Percentiles rank a stretch among this genome's conserved stretches.
These are phyloP conservation scores for Calyptomena viridis DNA, from an alignment of 2,113 vertebrate genomes.

Conservation along the genomic window DNA sequence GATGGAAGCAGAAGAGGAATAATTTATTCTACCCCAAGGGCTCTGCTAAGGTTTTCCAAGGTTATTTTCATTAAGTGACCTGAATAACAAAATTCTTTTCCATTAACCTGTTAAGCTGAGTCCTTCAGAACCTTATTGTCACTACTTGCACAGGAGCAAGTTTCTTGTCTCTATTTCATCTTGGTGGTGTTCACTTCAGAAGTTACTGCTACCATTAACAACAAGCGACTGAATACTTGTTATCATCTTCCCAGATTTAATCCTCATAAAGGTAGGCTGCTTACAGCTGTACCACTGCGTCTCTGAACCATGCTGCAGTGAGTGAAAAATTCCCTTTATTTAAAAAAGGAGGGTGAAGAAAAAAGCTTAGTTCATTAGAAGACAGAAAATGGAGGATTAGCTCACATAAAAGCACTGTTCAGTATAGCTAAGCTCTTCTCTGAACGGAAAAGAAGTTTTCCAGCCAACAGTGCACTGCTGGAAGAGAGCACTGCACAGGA, in stretches of 20 bases:
- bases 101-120: slow-evolving; percentile 54
- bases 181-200: background rate
- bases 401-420: background rate
- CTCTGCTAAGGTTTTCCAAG: slow-evolving; percentile 48
- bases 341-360: background rate
- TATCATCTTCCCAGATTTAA: background rate
- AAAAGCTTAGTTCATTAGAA: background rate
- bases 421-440: background rate
- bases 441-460: background rate
- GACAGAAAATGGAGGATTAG: background rate
- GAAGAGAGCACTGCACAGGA: background rate
- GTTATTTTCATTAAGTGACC: slow-evolving; percentile 52
- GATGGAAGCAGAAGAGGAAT: slow-evolving; percentile 19
- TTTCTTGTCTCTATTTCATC: background rate
- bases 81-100: slow-evolving; percentile 48
- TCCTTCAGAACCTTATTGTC: slow-evolving; percentile 28
- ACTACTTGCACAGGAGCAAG: background rate
- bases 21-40: background rate
- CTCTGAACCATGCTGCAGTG: background rate
- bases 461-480: background rate
- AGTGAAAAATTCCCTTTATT: background rate
- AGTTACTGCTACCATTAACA: background rate
- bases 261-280: background rate
- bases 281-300: background rate
- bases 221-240: background rate